Conservation (phyloP, 2,888 invertebrate genomes). For the Chrysolina americana region DNA sequence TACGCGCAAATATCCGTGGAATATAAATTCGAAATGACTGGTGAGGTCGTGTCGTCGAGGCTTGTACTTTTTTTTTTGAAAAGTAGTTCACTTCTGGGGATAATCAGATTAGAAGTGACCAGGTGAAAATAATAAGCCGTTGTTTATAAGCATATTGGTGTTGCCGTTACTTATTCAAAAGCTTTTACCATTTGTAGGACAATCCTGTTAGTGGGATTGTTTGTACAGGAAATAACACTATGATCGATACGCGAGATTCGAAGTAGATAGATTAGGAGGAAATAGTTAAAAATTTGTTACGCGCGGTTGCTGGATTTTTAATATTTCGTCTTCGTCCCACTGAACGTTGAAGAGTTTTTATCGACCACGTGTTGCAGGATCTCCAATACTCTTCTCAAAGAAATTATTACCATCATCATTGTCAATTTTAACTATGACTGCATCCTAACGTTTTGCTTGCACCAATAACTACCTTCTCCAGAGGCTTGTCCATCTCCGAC, state of each 20-base stretch:
- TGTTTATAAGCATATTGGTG: constrained; percentile 14
- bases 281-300: too few relatives aligned
- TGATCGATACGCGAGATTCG: neutral
- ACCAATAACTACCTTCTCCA: too few relatives aligned
- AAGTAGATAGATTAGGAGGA: too few relatives aligned
- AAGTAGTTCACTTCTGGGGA: constrained; percentile 23
- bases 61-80: constrained; percentile 9
- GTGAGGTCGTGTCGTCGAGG: constrained; percentile 2
- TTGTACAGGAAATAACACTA: neutral
- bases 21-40: constrained; percentile 14
- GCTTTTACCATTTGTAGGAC: constrained; percentile 1
- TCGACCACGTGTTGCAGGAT: too few relatives aligned
- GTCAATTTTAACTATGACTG: too few relatives aligned
- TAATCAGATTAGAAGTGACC: constrained; percentile 24
- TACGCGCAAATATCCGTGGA: constrained; percentile 15
- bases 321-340: too few relatives aligned
- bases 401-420: too few relatives aligned
- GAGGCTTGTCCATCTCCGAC: too few relatives aligned
- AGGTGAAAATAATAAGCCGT: constrained; percentile 22
- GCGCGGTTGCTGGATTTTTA: too few relatives aligned
- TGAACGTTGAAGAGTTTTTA: too few relatives aligned
- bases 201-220: constrained; percentile 6
- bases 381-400: too few relatives aligned
- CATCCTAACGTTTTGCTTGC: too few relatives aligned
- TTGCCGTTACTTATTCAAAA: constrained; percentile 12